phyloP scores from a whole-genome alignment of 2,888 invertebrate species.

The Exocentrus adspersus region DNA sequence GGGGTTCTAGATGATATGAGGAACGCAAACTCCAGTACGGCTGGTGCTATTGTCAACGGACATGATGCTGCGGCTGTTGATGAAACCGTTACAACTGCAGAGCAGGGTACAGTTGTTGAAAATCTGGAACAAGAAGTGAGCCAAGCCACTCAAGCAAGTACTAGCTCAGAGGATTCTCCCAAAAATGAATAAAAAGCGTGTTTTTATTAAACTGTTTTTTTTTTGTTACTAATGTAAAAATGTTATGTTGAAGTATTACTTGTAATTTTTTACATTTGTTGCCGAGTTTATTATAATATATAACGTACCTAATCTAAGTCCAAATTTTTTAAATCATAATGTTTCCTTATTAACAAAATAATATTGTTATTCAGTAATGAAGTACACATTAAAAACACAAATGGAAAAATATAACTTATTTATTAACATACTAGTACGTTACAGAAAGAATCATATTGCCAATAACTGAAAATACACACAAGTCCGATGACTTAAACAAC shows the following conservation, averaged over 20 bases:
- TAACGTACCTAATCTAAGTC: no score
- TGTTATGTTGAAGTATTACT: no score
- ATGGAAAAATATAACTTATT: conserved; percentile 50
- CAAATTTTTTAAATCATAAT: no score
- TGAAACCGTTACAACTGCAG: not conserved
- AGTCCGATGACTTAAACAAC: no score
- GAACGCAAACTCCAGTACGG: conserved; percentile 17
- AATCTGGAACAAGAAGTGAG: no score
- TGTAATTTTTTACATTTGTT: no score
- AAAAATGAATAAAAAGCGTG: no score
- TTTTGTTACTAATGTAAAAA: no score
- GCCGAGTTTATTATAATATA: no score
- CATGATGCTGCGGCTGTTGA: not conserved
- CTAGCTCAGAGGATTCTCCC: not conserved
- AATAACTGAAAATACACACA: no score
- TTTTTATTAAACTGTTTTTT: no score
- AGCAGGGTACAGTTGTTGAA: no score
- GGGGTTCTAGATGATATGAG: conserved; percentile 49
- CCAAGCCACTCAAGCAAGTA: not conserved
- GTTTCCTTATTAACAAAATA: not conserved
- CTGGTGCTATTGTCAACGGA: conserved; percentile 6
- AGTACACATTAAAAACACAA: conserved; percentile 12
- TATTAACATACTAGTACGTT: conserved; percentile 52
- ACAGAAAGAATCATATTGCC: conserved; percentile 43
- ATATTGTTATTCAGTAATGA: not conserved